These are phyloP conservation scores for Tinea trinotella DNA, from an alignment of 2,888 invertebrate genomes.

Conservation along the genomic window DNA sequence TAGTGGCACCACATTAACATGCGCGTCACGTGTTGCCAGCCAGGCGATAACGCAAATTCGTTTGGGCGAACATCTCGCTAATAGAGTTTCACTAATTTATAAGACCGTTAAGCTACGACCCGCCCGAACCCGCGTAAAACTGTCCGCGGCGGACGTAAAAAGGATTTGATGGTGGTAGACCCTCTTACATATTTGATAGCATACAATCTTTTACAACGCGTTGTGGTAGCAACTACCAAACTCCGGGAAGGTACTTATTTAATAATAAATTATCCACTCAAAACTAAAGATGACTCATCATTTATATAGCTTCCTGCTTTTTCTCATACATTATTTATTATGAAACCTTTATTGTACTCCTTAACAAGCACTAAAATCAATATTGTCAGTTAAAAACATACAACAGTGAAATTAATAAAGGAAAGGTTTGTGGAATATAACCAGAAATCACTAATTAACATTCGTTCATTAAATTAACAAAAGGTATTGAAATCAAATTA, in stretches of 20 bases:
- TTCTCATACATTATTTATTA: too few relatives aligned
- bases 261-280: not conserved
- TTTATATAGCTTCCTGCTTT: not conserved
- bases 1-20: slow-evolving; percentile 48
- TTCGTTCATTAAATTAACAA: not conserved
- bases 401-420: too few relatives aligned
- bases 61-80: slow-evolving; percentile 69
- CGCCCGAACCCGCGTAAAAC: slow-evolving; percentile 49
- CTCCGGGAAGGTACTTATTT: slow-evolving; percentile 27
- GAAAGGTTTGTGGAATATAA: too few relatives aligned
- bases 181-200: slow-evolving; percentile 59
- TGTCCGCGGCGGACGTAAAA: slow-evolving; percentile 59
- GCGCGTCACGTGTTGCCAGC: slow-evolving; percentile 51
- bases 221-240: not conserved
- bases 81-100: slow-evolving; percentile 73
- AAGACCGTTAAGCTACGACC: slow-evolving; percentile 55
- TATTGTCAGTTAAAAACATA: too few relatives aligned
- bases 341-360: too few relatives aligned
- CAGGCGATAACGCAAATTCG: slow-evolving; percentile 72
- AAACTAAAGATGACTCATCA: not conserved
- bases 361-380: too few relatives aligned
- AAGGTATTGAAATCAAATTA: not conserved
- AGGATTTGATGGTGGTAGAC: slow-evolving; percentile 62
- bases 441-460: not conserved
- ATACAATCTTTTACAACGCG: slow-evolving; percentile 46